phyloP scores from a whole-genome alignment of 2,888 invertebrate genomes.

The Andrena praecox region DNA sequence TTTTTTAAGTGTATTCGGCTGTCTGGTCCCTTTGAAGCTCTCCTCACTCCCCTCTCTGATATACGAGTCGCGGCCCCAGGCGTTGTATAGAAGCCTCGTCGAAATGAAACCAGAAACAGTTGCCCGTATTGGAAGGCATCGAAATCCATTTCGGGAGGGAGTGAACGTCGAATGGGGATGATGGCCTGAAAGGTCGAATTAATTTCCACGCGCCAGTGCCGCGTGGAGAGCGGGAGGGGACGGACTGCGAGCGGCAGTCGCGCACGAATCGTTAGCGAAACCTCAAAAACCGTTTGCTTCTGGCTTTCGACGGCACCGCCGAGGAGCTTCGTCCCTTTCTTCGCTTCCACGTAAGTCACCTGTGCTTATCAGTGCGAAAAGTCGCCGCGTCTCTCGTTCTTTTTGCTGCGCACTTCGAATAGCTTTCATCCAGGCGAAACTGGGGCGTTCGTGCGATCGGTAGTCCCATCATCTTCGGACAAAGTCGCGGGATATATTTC shows the following conservation, averaged over 20 bases:
- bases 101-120: neutral
- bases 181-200: conserved; percentile 34
- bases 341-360: conserved; percentile 11
- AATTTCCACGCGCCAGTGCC: conserved; percentile 23
- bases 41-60: too few species aligned
- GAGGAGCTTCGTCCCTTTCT: conserved; percentile 11
- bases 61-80: too few species aligned
- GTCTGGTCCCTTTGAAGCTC: too few species aligned
- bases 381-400: neutral
- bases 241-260: conserved; percentile 2
- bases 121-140: neutral
- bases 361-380: conserved; percentile 17
- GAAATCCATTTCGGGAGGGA: neutral
- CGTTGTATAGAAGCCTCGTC: too few species aligned
- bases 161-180: neutral
- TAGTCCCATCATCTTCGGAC: neutral
- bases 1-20: too few species aligned
- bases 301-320: conserved; percentile 2
- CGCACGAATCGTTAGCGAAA: conserved; percentile 41
- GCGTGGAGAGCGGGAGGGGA: neutral
- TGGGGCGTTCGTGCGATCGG: conserved; percentile 23
- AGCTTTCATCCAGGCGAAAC: conserved; percentile 5
- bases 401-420: neutral
- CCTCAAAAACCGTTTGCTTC: conserved; percentile 18
- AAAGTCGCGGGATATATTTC: neutral